Base-by-base conservation (phyloP, 2,113 vertebrate species). In the Megaleporinus macrocephalus region DNA sequence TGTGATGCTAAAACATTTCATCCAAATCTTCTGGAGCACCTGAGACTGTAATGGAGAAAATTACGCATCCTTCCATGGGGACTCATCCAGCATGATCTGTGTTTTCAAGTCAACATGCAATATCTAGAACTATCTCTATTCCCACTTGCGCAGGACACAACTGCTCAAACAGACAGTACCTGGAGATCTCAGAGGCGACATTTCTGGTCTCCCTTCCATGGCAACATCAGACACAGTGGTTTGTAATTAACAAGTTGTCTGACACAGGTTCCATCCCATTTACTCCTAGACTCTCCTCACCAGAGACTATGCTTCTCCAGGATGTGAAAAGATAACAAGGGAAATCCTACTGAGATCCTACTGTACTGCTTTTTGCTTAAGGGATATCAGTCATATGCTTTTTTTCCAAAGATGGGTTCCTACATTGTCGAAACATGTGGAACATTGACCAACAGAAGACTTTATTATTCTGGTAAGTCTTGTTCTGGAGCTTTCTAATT, bases 221-320 rank as follows among this genome's bases (percentile, higher is more conserved):
- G 72, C 72, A 85, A 85, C 84, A 44, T 70, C 29, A 51, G 76
- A 79, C 71, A 82, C 47, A 85, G n/a, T 63, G 22, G 27, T 29
- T 65, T 76, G 33, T 71, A 82, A 79, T 82, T 41, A 85, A 69
- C 76, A 27, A 30, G 26, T n/a, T 47, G 81, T 66, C n/a, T 76
- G 26, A 13, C 44, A n/a, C 36, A 44, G 72, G 73, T 85, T 61
- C 70, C 55, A 41, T 72, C 47, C 18, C 61, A 66, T 53, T 80
- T 44, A 80, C 44, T 26, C 7, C 7, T 33, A 65, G 41, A 65
- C 7, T n/a, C 63, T 53, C 61, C 55, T 73, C 79, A 62, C 55
- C 26, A 73, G 70, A 80, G 78, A 71, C 66, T 59, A 22, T 41
- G 73, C 27, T 57, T 68, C 33, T 75, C 22, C 33, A 78, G 79